Evolutionary conservation across 1,140 invertebrate species (phyloP).

Genomic region (Caligus rogercresseyi): DNA sequence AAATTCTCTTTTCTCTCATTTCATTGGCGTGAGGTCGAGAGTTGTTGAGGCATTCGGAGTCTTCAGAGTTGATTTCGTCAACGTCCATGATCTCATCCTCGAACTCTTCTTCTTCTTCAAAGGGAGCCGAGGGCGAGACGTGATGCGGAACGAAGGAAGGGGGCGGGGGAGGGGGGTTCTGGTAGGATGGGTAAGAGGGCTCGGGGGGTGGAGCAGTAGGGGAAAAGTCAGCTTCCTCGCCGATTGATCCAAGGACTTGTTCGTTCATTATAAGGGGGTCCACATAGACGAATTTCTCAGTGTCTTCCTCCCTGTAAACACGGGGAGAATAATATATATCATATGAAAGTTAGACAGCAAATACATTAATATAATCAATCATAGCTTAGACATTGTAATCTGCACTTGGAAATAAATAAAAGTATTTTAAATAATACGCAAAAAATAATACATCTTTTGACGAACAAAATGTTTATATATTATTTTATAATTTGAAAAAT

Average conservation of each 20-base stretch:
- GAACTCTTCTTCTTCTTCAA: neutral
- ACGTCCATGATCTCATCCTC: no score
- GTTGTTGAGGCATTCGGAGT: no score
- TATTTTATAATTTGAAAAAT: no score
- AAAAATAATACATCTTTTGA: no score
- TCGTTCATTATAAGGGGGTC: neutral
- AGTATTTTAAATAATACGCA: no score
- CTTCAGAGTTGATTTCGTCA: neutral
- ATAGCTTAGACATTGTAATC: no score
- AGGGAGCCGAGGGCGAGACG: neutral
- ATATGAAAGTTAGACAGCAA: neutral
- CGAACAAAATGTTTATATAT: no score
- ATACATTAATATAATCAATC: neutral
- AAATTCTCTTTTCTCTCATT: neutral
- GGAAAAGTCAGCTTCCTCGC: neutral
- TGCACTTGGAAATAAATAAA: no score
- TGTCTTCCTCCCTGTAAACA: neutral
- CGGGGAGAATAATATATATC: neutral
- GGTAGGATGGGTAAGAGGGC: neutral
- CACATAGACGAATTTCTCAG: no score
- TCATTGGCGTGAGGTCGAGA: neutral
- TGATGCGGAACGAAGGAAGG: neutral
- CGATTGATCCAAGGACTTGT: neutral
- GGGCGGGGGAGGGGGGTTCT: neutral
- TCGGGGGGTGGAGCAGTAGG: neutral